Percentiles rank a stretch among this genome's conserved stretches.
These are phyloP conservation scores for Nomada fabriciana DNA, from an alignment of 2,888 invertebrate genomes.

Conservation along the genomic window DNA sequence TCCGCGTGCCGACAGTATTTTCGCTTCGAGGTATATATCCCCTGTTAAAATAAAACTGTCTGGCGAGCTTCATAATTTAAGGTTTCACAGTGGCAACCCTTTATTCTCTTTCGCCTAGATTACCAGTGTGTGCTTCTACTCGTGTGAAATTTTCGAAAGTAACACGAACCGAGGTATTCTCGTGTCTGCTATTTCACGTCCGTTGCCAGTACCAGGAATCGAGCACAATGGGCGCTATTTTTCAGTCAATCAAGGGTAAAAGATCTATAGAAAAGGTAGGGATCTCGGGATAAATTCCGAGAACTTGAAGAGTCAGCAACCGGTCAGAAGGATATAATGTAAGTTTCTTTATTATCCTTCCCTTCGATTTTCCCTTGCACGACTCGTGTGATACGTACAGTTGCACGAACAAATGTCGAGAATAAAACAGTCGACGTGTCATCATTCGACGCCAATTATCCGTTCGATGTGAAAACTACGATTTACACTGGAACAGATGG, in stretches of 20 bases:
- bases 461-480: not conserved
- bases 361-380: constrained; percentile 19
- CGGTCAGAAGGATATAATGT: constrained; percentile 22
- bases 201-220: not conserved
- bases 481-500: not conserved
- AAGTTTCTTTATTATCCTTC: constrained; percentile 47
- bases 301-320: constrained; percentile 47
- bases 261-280: not conserved
- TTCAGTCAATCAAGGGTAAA: not conserved
- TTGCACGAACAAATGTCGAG: not conserved
- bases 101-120: constrained; percentile 1
- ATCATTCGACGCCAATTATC: not conserved
- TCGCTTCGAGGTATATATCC: not conserved
- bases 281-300: constrained; percentile 30
- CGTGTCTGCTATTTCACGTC: constrained; percentile 2
- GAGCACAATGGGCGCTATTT: not conserved
- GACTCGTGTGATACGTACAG: not conserved
- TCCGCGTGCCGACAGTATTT: not conserved
- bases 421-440: constrained; percentile 10
- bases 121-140: not conserved
- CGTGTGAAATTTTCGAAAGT: constrained; percentile 37
- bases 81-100: not conserved
- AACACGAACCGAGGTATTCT: constrained; percentile 37
- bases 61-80: constrained; percentile 3
- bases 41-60: constrained; percentile 13